Base-by-base conservation (phyloP, 1,140 invertebrate species). In the Aphaenogaster rudis region DNA sequence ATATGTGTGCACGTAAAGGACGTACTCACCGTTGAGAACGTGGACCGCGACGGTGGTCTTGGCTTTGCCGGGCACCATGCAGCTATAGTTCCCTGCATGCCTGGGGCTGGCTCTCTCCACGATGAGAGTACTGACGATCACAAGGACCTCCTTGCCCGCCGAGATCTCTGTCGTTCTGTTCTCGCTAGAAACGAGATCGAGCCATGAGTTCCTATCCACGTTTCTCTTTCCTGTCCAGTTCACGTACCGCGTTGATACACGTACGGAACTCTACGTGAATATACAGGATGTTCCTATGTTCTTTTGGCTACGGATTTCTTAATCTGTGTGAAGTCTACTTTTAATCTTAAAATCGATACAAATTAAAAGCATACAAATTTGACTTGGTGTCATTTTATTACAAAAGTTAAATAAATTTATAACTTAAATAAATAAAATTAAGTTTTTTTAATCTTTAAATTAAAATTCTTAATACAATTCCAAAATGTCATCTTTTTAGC, bases 1-100 rank as follows among this genome's bases (percentile, higher is more conserved):
- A 66, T 21, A 88, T 50, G 17, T 21, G 50, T 57, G 36, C 54
- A 74, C 80, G 63, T 66, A 69, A 54, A 63, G 9, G 74, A 42
- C n/a, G 15, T 39, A 93, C 94, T 95, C 90, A 96, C 95, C 96
- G 89, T 96, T 96, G 39, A 96, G 94, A 57, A 96, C 95, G 89
- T 96, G 96, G 74, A 96, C 96, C 59, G 95, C 95, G 57, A 96
- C 93, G 59, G 94, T 95, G 72, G 95, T 94, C 86, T 92, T 94
- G 79, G 94, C 94, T 89, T 94, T 95, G 88, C 94, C 94, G 71
- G 96, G 95, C 59, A 96, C 96, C 67, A 95, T 91, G 91, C 96
- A 96, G 66, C 96, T 96, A 90, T 96, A 96, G 90, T 96, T 97
- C 4, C 96, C 96, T 11, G 96, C 96, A 90, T 97, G 96, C 74